Percentiles rank a stretch among this genome's conserved stretches.
These are phyloP conservation scores for Embidobia sp. DNA, from an alignment of 2,888 invertebrate species.

Conservation along the genomic window DNA sequence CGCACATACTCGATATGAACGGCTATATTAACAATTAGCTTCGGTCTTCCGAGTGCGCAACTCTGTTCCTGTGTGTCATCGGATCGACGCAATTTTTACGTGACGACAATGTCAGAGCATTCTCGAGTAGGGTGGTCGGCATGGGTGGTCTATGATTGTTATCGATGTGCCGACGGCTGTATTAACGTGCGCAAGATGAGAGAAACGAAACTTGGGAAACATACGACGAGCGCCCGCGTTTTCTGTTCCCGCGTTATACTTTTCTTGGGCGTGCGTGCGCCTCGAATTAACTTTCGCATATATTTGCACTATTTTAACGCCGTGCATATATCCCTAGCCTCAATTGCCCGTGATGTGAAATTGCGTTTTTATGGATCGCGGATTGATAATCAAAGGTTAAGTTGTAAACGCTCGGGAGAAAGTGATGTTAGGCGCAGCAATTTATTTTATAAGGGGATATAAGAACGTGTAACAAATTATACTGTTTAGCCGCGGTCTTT, in stretches of 20 bases:
- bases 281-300: constrained; percentile 29
- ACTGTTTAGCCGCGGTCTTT: constrained; percentile 17
- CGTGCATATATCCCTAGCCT: constrained; percentile 10
- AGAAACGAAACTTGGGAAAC: constrained; percentile 44
- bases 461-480: constrained; percentile 25
- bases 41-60: constrained; percentile 42
- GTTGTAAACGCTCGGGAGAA: constrained; percentile 33
- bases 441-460: constrained; percentile 36
- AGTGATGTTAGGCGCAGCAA: constrained; percentile 34
- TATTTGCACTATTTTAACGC: constrained; percentile 40
- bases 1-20: constrained; percentile 36
- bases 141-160: constrained; percentile 63
- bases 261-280: constrained; percentile 7
- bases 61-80: constrained; percentile 42
- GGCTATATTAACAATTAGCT: constrained; percentile 57
- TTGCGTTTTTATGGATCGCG: constrained; percentile 21
- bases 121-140: constrained; percentile 60
- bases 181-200: constrained; percentile 51
- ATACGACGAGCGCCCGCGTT: neutral
- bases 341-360: constrained; percentile 28
- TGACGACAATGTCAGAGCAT: constrained; percentile 53
- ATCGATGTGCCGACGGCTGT: constrained; percentile 60
- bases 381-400: constrained; percentile 40
- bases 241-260: constrained; percentile 37
- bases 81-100: constrained; percentile 52